phyloP scores from a whole-genome alignment of 2,797 vertebrate species.

The Simalia tracyae region DNA sequence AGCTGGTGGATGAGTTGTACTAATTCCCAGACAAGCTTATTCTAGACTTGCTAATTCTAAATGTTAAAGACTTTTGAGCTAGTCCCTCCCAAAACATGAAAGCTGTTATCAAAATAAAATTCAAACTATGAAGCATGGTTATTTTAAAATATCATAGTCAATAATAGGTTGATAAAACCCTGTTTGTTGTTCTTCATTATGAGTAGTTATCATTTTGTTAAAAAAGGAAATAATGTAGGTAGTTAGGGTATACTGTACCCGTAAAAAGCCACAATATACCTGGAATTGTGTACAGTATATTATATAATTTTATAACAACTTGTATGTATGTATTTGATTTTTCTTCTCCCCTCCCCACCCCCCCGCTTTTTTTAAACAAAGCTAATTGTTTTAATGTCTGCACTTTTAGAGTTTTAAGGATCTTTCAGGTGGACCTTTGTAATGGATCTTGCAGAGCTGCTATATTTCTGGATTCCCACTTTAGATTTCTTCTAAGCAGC shows the following conservation, averaged over 20 bases:
- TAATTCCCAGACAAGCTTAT: slow-evolving; percentile 9
- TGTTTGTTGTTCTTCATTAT: background rate
- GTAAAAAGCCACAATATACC: background rate
- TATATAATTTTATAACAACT: background rate
- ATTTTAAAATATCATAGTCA: background rate
- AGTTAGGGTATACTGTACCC: background rate
- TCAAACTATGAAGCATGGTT: background rate
- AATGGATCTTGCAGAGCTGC: background rate
- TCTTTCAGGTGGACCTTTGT: background rate
- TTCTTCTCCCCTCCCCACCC: background rate
- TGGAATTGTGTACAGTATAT: background rate
- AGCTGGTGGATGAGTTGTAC: background rate
- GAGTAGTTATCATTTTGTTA: background rate
- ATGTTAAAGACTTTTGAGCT: background rate
- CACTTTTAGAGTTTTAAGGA: background rate
- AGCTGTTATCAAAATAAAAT: background rate
- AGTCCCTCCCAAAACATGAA: background rate
- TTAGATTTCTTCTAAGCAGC: background rate
- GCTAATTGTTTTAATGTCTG: background rate
- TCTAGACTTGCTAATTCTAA: slow-evolving; percentile 2
- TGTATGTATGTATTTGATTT: background rate
- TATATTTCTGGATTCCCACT: background rate
- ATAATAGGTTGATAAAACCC: background rate
- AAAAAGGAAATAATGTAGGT: background rate
- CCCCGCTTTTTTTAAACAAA: background rate